Evolutionary conservation across 2,888 invertebrate species (phyloP), one percentile per base, ranked within the genome.

Genomic region (Sarcophaga rosellei): DNA sequence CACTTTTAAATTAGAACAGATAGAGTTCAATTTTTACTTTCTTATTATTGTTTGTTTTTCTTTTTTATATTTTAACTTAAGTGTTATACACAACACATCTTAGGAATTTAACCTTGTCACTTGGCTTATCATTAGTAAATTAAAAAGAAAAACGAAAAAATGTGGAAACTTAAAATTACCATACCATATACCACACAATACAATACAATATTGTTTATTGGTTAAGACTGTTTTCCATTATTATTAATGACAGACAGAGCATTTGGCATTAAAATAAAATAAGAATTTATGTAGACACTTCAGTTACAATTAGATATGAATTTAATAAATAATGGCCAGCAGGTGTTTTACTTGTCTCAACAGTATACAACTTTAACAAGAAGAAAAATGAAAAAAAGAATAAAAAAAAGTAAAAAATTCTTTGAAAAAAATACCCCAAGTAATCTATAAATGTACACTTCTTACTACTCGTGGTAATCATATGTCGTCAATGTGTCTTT

Each of bases 261-360:
- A 15, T 15, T 53, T 53, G 53, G 12, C 17, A 17, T 53, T 53
- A 53, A 17, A 12, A 53, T 17, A 53, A 15, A 15, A 4, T 15
- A 15, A 53, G 4, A 53, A 35, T 35, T 35, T 10, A 53, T 53
- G 53, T 53, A 15, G 12, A 15, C 53, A 53, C 53, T 53, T 53
- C 53, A 53, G 15, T 53, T 10, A 65, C 35, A 65, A 65, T 53
- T 59, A 65, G 53, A 25, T 53, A 61, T 17, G 61, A 61, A 61
- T 21, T n/a, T 20, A 70, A 20, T 25, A 70, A 57, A 57, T 70
- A 57, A 70, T 70, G 70, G 57, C 11, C 73, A 80, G 73, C 80
- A 80, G 80, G 80, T 80, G 80, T 80, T 80, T 65, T 73, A 65
- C 72, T 80, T 73, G 74, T 74, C 61, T 68, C 59, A 61, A 47